These are phyloP conservation scores for Callyntrura sp. DNA, from an alignment of 2,888 invertebrate genomes.

Conservation along the genomic window DNA sequence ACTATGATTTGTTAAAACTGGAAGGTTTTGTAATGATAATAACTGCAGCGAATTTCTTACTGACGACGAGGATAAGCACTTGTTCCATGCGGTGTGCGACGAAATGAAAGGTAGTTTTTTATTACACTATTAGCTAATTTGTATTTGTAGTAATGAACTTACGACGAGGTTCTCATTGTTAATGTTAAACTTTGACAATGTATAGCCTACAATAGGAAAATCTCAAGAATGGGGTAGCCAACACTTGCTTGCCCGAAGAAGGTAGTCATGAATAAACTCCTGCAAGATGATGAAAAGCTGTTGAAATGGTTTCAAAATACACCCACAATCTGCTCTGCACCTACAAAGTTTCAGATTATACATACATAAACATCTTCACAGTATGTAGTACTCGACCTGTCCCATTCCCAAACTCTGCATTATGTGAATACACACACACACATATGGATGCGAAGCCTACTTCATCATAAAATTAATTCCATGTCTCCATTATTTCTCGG, in stretches of 20 bases:
- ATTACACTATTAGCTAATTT: slow-evolving; percentile 75
- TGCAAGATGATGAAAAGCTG: slow-evolving; percentile 4
- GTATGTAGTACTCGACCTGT: not conserved
- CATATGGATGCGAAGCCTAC: slow-evolving; percentile 33
- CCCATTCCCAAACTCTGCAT: not conserved
- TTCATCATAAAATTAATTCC: slow-evolving; percentile 80
- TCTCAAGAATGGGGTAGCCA: not conserved
- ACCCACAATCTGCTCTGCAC: slow-evolving; percentile 50
- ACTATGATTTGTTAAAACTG: too few species aligned
- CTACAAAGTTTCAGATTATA: slow-evolving; percentile 64
- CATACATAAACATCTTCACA: not conserved
- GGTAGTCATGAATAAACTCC: not conserved
- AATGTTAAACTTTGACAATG: not conserved
- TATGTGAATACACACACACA: not conserved
- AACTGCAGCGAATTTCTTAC: too few species aligned
- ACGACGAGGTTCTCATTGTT: slow-evolving; percentile 54
- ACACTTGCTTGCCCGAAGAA: not conserved
- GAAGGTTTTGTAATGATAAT: too few species aligned
- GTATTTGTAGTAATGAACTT: slow-evolving; percentile 67
- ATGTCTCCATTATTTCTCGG: slow-evolving; percentile 79
- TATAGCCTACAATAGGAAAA: not conserved
- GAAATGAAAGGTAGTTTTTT: slow-evolving; percentile 65
- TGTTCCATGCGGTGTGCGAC: not conserved
- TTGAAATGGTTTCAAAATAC: slow-evolving; percentile 5
- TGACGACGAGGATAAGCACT: too few species aligned